Evolutionary conservation across 2,888 invertebrate genomes (phyloP), one percentile per base, ranked within the genome.

Genomic region (Mythimna loreyi): DNA sequence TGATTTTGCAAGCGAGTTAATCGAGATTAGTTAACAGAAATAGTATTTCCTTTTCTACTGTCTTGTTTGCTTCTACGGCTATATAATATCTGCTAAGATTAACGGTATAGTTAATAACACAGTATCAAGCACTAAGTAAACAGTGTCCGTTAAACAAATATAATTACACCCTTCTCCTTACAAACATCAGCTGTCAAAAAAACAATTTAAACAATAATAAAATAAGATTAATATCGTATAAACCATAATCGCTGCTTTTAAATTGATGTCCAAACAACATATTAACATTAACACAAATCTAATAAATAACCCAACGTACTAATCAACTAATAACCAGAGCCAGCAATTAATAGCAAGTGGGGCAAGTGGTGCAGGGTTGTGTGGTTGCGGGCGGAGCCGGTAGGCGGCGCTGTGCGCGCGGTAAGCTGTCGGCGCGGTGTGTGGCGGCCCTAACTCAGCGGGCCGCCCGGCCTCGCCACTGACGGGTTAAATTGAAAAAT

Each of bases 401-500:
- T 80, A 81, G 85, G 84, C 85, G 85, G 81, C 84, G 84, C 78
- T 76, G 70, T 70, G 55, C 70, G 67, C 81, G 83, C 83, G 82
- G 86, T 94, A 95, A 95, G 91, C 89, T 94, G 95, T 92, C 92
- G 92, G 78, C 94, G 89, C 89, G 86, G 94, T 95, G 95, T 95
- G 95, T 94, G 95, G 95, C 92, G 92, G 90, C 95, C 95, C 94
- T 95, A 92, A 93, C 91, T 95, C 94, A 94, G 85, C 84, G 86
- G 83, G 84, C 86, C 84, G 84, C 86, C 83, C 85, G 85, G 86
- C 82, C 84, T 75, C 83, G 84, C 89, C 92, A 91, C 90, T 94
- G 94, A 93, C 93, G 92, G 93, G 90, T 88, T 88, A 92, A 94
- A 94, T 95, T 95, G 95, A 95, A 95, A 95, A 95, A 95, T 95